Base-by-base conservation (phyloP, 2,113 vertebrate species). In the Hiodon tergisus region DNA sequence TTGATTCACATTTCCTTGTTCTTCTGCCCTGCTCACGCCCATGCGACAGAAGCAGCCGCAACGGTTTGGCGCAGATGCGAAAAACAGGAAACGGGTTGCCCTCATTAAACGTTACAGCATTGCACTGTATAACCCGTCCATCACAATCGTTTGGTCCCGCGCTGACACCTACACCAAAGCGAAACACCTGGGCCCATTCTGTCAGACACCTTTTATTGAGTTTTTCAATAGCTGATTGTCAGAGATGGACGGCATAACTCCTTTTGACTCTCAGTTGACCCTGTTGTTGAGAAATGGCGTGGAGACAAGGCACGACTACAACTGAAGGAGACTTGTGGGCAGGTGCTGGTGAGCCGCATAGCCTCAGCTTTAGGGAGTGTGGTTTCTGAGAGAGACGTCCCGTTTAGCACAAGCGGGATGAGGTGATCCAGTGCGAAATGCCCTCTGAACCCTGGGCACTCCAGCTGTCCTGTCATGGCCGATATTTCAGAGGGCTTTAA, bases 1-100 rank as follows among this genome's bases (percentile, higher is more conserved):
- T 51, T 62, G 46, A 72, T 52, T 62, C 59, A 13, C n/a, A 62
- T 48, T 62, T 51, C n/a, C 9, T 62, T 72, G 59, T 51, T 72
- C 31, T 52, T 62, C 11, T 61, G n/a, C 4, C 46, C 55, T n/a
- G 6, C 5, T 51, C 57, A 7, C 16, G 47, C n/a, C 58, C 6
- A 9, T 62, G 71, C 31, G 16, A 52, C 53, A 51, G 48, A 11
- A 6, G 68, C 51, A 9, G 17, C 6, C 47, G 10, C n/a, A n/a
- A 16, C 13, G 3, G 3, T 53, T 51, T 4, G 4, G 55, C 6
- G 9, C 55, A 5, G 57, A 2, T 13, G 16, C 5, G 11, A 62
- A 31, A 61, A 8, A 72, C 71, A 13, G 6, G 48, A 67, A 75
- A 46, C 53, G 11, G 17, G 54, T 65, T 17, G 46, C 54, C 62